phyloP scores from a whole-genome alignment of 2,113 vertebrate genomes.

The Erythrolamprus reginae region DNA sequence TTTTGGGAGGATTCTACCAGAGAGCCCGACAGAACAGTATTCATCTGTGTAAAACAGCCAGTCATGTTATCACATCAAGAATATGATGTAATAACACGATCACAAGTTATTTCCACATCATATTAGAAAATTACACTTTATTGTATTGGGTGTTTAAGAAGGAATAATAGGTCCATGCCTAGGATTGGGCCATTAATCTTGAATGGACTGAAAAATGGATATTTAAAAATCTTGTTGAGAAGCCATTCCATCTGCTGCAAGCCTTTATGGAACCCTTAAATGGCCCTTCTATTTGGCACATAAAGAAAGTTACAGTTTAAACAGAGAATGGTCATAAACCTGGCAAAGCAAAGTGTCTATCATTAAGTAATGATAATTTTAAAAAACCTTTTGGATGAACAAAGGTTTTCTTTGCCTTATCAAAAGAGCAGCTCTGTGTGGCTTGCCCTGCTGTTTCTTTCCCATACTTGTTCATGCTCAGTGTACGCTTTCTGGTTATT shows the following conservation, averaged over 20 bases:
- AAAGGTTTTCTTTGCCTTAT: background rate
- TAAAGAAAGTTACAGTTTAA: background rate
- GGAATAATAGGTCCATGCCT: background rate
- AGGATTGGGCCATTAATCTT: background rate
- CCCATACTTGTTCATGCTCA: constrained; percentile 56
- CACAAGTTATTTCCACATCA: background rate
- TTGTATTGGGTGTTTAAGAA: background rate
- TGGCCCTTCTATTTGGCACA: too few species aligned
- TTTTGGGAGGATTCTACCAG: too few species aligned
- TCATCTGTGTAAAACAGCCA: background rate
- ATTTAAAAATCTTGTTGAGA: background rate
- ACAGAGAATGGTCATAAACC: background rate
- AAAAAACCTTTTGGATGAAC: background rate
- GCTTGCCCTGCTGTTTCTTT: constrained; percentile 67
- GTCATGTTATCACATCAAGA: background rate
- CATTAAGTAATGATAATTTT: background rate
- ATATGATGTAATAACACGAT: background rate
- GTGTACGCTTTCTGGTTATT: constrained; percentile 45
- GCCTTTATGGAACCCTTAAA: background rate
- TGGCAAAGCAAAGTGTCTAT: background rate
- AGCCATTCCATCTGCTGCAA: too few species aligned
- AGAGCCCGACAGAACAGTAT: too few species aligned
- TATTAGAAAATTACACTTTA: background rate
- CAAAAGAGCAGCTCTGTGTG: background rate
- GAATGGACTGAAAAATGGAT: background rate